Conservation (phyloP, 2,797 vertebrate species). For the Erethizon dorsatum region DNA sequence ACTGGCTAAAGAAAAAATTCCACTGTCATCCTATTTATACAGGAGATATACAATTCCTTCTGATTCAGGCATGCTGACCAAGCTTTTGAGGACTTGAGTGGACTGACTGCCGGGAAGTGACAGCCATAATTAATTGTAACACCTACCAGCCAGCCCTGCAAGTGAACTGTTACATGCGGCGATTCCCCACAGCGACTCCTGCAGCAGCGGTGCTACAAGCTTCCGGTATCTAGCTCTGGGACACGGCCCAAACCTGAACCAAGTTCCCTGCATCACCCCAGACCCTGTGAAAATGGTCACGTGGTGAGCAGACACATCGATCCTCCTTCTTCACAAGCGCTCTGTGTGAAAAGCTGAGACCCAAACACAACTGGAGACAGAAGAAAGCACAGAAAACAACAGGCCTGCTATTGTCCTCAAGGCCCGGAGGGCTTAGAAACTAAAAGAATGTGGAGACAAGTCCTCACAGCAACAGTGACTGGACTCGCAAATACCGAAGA, state of each 20-base stretch:
- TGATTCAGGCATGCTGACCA: constrained; percentile 61
- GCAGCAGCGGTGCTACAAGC: neutral
- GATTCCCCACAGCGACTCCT: neutral
- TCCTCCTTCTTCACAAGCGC: neutral
- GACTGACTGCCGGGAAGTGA: constrained; percentile 3
- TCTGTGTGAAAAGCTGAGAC: constrained; percentile 1
- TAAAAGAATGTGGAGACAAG: constrained; percentile 11
- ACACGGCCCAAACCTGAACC: neutral
- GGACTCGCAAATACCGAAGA: constrained; percentile 20
- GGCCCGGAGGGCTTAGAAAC: constrained; percentile 26
- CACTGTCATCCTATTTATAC: constrained; percentile 56
- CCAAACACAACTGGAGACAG: constrained; percentile 41
- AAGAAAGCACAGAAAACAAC: constrained; percentile 61
- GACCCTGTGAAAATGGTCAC: neutral
- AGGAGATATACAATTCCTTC: constrained; percentile 57
- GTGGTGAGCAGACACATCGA: neutral
- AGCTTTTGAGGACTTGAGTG: constrained; percentile 49
- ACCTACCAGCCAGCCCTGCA: neutral
- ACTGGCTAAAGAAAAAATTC: constrained; percentile 23
- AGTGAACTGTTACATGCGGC: neutral
- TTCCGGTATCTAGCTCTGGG: neutral
- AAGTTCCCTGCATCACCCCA: neutral
- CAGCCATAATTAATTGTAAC: constrained; percentile 47
- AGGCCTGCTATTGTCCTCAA: neutral
- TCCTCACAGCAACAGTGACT: constrained; percentile 36